Percentiles rank a stretch among this genome's conserved stretches.
Conservation (phyloP, 2,113 vertebrate genomes). For the Neomonachus schauinslandi region DNA sequence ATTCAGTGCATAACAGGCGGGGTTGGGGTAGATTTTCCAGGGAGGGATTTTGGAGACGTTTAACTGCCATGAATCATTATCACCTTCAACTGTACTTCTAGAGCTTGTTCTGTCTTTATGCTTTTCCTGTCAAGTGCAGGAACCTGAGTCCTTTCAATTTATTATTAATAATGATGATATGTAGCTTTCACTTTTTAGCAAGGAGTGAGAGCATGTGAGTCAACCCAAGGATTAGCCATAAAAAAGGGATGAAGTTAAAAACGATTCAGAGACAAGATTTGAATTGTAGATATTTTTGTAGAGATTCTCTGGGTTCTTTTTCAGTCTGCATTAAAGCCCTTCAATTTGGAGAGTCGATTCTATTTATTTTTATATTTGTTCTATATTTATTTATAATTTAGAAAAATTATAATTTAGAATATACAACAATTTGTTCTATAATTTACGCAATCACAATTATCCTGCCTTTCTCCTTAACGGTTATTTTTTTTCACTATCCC, state of each 20-base stretch:
- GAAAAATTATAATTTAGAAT: not conserved
- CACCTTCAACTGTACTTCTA: conserved; percentile 54
- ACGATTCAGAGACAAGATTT: not conserved
- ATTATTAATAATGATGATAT: conserved; percentile 69
- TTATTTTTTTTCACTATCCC: not conserved
- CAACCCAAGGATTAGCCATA: not conserved
- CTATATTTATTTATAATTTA: not conserved
- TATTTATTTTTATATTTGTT: not conserved
- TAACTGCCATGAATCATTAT: not conserved
- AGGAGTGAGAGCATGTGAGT: not conserved
- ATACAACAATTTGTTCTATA: not conserved
- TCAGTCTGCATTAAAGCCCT: not conserved
- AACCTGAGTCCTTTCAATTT: conserved; percentile 63
- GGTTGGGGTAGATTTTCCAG: not conserved
- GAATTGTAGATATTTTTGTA: not conserved
- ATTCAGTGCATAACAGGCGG: fast-evolving
- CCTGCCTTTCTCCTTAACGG: not conserved
- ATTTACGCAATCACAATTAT: not conserved
- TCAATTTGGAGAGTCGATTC: conserved; percentile 9
- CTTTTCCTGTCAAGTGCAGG: conserved; percentile 51
- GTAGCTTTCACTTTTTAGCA: conserved; percentile 59
- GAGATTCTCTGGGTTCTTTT: not conserved
- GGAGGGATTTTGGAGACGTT: not conserved
- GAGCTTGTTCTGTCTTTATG: not conserved
- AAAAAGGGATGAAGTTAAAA: conserved; percentile 15